A percentile compares a stretch with the other conserved stretches of the same genome.
These are phyloP conservation scores for Fragum fragum DNA, from an alignment of 2,888 invertebrate genomes.

Conservation along the genomic window DNA sequence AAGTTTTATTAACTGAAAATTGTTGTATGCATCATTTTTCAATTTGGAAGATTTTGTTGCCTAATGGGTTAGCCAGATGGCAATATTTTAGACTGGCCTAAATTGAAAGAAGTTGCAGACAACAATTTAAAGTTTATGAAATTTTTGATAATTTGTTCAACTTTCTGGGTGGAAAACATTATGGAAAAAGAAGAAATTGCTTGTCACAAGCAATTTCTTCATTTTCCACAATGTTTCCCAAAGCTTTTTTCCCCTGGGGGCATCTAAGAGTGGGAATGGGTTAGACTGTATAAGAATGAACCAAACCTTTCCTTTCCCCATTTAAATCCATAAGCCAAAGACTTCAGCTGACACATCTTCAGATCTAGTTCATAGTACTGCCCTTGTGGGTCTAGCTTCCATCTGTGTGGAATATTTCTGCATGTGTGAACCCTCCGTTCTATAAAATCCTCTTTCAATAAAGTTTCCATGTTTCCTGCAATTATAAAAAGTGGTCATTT, in stretches of 20 bases:
- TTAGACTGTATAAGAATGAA: too few species aligned
- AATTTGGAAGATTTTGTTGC: too few species aligned
- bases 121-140: too few species aligned
- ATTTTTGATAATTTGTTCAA: too few species aligned
- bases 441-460: conserved; percentile 76
- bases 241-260: too few species aligned
- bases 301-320: conserved; percentile 81
- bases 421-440: conserved; percentile 71
- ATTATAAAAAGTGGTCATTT: too few species aligned
- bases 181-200: neutral
- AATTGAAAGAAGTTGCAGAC: too few species aligned
- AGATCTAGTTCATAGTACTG: conserved; percentile 80
- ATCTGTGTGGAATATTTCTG: conserved; percentile 67
- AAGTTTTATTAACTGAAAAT: too few species aligned
- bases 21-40: too few species aligned
- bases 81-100: too few species aligned
- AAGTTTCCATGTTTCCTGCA: conserved; percentile 40
- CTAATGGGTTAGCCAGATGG: too few species aligned
- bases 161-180: neutral
- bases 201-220: neutral
- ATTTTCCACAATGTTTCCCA: neutral
- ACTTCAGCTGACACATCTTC: conserved; percentile 83
- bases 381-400: conserved; percentile 74
- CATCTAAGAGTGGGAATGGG: too few species aligned
- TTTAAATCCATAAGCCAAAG: conserved; percentile 77